A percentile compares a stretch with the other conserved stretches of the same genome.
These are phyloP conservation scores for Plumapathes pennacea DNA, from an alignment of 92 coral and sea anemone genomes.

Conservation along the genomic window DNA sequence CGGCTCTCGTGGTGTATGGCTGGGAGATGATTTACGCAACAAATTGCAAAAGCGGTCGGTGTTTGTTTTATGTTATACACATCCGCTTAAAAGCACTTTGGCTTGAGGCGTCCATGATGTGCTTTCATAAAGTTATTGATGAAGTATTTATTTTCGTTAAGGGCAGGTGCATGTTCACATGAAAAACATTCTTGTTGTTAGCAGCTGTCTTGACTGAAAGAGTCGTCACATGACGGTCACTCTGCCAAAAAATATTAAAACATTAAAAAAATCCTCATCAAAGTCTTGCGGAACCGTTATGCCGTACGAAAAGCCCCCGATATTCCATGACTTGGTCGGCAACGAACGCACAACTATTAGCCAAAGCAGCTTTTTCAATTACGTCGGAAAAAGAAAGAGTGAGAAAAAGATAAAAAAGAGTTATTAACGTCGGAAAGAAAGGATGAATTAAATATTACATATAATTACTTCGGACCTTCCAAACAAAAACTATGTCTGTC, in stretches of 20 bases:
- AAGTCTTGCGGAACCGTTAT: slow-evolving; percentile 11
- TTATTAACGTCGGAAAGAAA: slow-evolving; percentile 83
- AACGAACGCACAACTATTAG: slow-evolving; percentile 1
- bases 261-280: slow-evolving; percentile 1
- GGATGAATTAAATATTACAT: slow-evolving; percentile 88
- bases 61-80: slow-evolving; percentile 77
- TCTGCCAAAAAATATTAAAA: slow-evolving; percentile 14
- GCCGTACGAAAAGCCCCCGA: background rate
- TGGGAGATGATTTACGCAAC: slow-evolving; percentile 58
- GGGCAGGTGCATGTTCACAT: slow-evolving; percentile 93
- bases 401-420: slow-evolving; percentile 66
- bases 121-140: slow-evolving; percentile 98
- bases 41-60: slow-evolving; percentile 56
- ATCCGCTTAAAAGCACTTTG: slow-evolving; percentile 96
- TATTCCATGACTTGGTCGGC: background rate
- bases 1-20: slow-evolving; percentile 1
- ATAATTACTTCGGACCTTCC: slow-evolving; percentile 92
- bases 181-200: slow-evolving; percentile 58
- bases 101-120: slow-evolving; percentile 86
- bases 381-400: slow-evolving; percentile 56
- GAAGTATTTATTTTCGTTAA: slow-evolving; percentile 88
- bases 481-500: slow-evolving; percentile 83
- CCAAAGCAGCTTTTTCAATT: slow-evolving; percentile 61
- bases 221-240: slow-evolving; percentile 67
- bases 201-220: slow-evolving; percentile 67